A percentile compares a stretch with the other conserved stretches of the same genome.
phyloP scores from a whole-genome alignment of 1,140 invertebrate genomes.

The Brachionus koreanus region DNA sequence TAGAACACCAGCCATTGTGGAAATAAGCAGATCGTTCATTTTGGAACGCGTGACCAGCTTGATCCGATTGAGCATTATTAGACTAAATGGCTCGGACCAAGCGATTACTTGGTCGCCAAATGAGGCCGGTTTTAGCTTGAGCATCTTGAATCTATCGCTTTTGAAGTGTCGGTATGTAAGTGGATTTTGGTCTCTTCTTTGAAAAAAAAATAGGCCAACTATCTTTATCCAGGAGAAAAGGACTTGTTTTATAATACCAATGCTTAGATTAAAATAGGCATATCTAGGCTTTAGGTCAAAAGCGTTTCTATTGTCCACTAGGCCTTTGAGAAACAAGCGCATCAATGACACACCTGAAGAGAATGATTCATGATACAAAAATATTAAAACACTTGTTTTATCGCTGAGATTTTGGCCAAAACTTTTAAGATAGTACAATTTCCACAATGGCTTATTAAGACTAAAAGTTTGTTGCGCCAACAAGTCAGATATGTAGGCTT shows the following conservation, averaged over 20 bases:
- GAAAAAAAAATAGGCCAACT: not conserved
- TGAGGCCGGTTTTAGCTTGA: not conserved
- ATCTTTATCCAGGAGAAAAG: not conserved
- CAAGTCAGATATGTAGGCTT: constrained; percentile 16
- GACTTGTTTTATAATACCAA: not conserved
- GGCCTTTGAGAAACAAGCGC: constrained; percentile 4
- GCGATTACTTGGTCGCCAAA: not conserved
- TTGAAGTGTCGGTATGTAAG: not conserved
- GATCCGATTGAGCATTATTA: constrained; percentile 18
- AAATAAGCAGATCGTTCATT: constrained; percentile 38
- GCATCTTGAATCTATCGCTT: not conserved
- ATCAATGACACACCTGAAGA: constrained; percentile 18
- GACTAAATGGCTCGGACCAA: constrained; percentile 42
- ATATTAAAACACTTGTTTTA: constrained; percentile 17
- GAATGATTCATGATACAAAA: constrained; percentile 25
- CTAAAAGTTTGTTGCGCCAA: not conserved
- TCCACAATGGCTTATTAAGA: constrained; percentile 37
- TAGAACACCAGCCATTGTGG: not conserved
- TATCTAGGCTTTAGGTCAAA: constrained; percentile 41
- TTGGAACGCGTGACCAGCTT: constrained; percentile 31
- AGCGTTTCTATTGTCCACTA: constrained; percentile 37
- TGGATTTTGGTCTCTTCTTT: constrained; percentile 1
- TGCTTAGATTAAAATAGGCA: not conserved
- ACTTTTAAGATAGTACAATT: constrained; percentile 10
- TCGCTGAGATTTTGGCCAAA: constrained; percentile 27